Conservation (phyloP, 2,888 invertebrate genomes). For the Scaptomyza tumidula region DNA sequence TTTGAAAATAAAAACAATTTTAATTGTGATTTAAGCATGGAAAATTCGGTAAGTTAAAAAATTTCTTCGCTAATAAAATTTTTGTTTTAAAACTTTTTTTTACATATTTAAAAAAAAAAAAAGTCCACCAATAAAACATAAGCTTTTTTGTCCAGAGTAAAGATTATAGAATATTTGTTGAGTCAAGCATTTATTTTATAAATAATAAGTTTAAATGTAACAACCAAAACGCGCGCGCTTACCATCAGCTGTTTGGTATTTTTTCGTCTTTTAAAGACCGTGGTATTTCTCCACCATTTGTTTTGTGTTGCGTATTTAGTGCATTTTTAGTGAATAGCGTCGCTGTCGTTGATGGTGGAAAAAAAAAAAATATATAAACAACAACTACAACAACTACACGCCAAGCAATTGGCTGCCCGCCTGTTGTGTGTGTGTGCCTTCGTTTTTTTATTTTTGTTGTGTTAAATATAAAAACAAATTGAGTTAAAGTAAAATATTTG, state of each 20-base stretch:
- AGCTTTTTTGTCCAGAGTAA: no score
- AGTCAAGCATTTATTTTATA: no score
- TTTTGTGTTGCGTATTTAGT: conserved; percentile 44
- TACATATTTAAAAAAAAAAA: not conserved
- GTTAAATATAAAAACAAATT: conserved; percentile 61
- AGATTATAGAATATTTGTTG: no score
- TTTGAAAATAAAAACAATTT: not conserved
- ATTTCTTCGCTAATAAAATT: no score
- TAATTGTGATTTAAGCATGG: not conserved
- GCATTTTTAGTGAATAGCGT: conserved; percentile 27
- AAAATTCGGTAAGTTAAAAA: conserved; percentile 22
- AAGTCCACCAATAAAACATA: not conserved
- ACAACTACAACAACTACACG: conserved; percentile 29
- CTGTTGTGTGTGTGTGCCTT: conserved; percentile 51
- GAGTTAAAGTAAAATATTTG: conserved; percentile 43
- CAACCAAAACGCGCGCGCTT: conserved; percentile 14
- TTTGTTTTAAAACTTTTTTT: no score
- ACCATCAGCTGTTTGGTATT: conserved; percentile 29
- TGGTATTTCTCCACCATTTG: conserved; percentile 32
- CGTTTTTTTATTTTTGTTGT: conserved; percentile 35
- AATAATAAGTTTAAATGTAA: no score
- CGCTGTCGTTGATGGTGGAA: conserved; percentile 18
- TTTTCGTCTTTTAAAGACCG: not conserved
- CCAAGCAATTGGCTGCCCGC: conserved; percentile 43
- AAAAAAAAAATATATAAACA: conserved; percentile 11